Percentiles rank a stretch among this genome's conserved stretches.
phyloP scores from a whole-genome alignment of 1,140 invertebrate genomes.

The Dreissena rostriformis region DNA sequence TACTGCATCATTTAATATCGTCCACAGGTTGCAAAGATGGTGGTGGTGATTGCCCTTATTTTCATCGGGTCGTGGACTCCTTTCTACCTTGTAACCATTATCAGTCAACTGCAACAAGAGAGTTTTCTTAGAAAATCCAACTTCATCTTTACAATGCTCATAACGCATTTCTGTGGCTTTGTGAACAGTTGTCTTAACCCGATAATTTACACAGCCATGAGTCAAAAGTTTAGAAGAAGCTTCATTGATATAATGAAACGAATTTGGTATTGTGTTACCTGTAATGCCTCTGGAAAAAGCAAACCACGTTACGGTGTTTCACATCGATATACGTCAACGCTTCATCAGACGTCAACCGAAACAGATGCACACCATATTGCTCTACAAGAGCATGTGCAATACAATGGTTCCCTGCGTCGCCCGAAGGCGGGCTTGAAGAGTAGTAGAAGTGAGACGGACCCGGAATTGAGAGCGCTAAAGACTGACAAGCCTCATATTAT shows the following conservation, averaged over 20 bases:
- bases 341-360: constrained; percentile 40
- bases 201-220: constrained; percentile 87
- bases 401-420: constrained; percentile 15
- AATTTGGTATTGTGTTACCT: constrained; percentile 56
- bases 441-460: constrained; percentile 50
- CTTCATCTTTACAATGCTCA: constrained; percentile 83
- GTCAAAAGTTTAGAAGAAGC: constrained; percentile 79
- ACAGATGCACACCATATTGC: constrained; percentile 45
- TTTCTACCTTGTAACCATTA: constrained; percentile 81
- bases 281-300: constrained; percentile 17
- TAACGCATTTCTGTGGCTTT: constrained; percentile 82
- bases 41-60: constrained; percentile 80
- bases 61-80: constrained; percentile 82
- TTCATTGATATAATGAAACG: constrained; percentile 63
- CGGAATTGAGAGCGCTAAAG: not conserved
- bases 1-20: too few species aligned
- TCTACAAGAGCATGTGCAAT: constrained; percentile 14
- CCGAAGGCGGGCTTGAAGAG: constrained; percentile 40
- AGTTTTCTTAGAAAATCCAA: constrained; percentile 80
- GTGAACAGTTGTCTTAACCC: constrained; percentile 90
- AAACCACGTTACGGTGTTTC: constrained; percentile 11
- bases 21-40: constrained; percentile 81
- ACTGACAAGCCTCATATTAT: not conserved
- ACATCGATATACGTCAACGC: constrained; percentile 34
- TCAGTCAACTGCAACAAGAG: constrained; percentile 79